phyloP scores from a whole-genome alignment of 2,797 vertebrate species.

The Hirundo rustica region DNA sequence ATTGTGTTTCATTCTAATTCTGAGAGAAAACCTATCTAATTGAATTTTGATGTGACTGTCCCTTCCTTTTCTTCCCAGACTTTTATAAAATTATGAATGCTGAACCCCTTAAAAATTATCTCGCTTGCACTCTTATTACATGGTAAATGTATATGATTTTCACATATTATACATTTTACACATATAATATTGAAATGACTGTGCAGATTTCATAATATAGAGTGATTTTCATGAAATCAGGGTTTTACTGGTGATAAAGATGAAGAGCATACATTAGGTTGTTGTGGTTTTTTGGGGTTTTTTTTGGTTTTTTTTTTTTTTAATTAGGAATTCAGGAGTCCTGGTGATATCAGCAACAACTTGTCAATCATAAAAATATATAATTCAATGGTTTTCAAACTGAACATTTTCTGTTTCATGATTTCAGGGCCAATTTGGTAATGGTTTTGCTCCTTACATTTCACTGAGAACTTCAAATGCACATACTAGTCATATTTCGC shows the following conservation, averaged over 20 bases:
- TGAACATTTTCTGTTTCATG: neutral
- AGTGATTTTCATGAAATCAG: neutral
- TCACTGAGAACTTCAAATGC: neutral
- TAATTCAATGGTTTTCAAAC: neutral
- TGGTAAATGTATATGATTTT: neutral
- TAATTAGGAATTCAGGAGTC: neutral
- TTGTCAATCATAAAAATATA: neutral
- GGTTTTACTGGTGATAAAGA: neutral
- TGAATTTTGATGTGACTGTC: neutral
- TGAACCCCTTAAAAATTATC: neutral
- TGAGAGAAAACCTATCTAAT: neutral
- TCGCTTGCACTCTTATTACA: neutral
- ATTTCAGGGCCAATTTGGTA: neutral
- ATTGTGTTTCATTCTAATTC: neutral
- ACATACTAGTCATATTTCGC: neutral
- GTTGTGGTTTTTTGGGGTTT: too few species aligned
- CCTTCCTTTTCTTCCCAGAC: neutral
- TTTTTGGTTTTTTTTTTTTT: too few species aligned
- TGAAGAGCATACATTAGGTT: neutral
- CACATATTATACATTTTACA: neutral
- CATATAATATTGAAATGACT: neutral
- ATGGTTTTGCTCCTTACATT: neutral
- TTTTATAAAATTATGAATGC: neutral
- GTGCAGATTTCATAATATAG: neutral
- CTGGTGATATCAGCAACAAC: neutral